A percentile compares a stretch with the other conserved stretches of the same genome.
phyloP scores from a whole-genome alignment of 2,113 vertebrate species.

The Choloepus hoffmanni region DNA sequence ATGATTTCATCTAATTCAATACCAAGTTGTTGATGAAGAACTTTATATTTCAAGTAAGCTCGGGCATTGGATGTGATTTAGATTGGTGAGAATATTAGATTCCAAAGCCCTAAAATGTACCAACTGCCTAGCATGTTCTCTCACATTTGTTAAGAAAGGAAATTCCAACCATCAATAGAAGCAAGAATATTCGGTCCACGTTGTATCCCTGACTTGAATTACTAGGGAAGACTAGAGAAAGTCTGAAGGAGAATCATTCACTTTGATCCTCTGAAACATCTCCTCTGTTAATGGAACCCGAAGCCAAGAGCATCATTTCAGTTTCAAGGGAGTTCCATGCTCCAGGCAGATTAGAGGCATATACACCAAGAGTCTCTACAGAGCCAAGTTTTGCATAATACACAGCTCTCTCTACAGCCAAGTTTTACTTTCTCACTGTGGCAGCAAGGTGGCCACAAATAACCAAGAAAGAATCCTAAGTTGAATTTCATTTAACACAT shows the following conservation, averaged over 20 bases:
- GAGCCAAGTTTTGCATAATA: not conserved
- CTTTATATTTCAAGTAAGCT: constrained; percentile 49
- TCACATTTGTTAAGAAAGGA: constrained; percentile 45
- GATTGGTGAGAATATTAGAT: not conserved
- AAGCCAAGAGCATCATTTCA: constrained; percentile 60
- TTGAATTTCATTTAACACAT: not conserved
- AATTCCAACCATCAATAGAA: not conserved
- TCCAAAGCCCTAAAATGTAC: not conserved
- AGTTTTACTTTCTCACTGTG: not conserved
- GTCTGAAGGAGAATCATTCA: constrained; percentile 55
- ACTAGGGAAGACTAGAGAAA: not conserved
- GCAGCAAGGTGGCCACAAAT: not conserved
- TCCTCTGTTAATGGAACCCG: constrained; percentile 3
- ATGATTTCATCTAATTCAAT: constrained; percentile 28
- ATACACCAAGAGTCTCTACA: not conserved
- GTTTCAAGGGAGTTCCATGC: constrained; percentile 37
- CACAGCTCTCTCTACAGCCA: not conserved
- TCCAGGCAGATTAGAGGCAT: constrained; percentile 14
- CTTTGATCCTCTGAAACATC: constrained; percentile 50
- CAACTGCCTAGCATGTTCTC: not conserved
- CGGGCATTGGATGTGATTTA: not conserved
- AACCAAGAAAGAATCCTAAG: not conserved
- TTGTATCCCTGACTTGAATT: constrained; percentile 29
- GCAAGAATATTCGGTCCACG: constrained; percentile 22
- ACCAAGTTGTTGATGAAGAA: constrained; percentile 46